Conservation (phyloP, 2,797 vertebrate species). For the Taenioides sp. region DNA sequence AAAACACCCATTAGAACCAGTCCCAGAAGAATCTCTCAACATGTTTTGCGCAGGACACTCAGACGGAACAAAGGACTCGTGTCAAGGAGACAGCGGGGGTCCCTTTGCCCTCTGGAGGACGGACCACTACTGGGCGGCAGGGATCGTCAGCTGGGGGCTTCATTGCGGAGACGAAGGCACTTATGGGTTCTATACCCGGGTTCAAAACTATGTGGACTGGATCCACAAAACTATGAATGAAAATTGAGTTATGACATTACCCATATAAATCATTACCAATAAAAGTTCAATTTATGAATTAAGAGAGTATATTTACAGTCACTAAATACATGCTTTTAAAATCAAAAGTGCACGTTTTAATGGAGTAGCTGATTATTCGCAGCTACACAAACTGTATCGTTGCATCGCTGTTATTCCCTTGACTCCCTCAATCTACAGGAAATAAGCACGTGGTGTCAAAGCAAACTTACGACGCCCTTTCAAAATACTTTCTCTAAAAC, state of each 20-base stretch:
- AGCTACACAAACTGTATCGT: too few species aligned
- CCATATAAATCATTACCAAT: background rate
- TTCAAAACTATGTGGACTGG: slow-evolving; percentile 65
- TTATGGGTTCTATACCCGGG: slow-evolving; percentile 68
- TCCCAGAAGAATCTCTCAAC: slow-evolving; percentile 53
- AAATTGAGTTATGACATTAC: slow-evolving; percentile 33
- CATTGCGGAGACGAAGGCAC: slow-evolving; percentile 40
- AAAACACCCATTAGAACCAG: rapidly evolving
- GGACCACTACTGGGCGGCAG: slow-evolving; percentile 52
- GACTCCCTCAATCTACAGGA: too few species aligned
- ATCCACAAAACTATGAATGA: slow-evolving; percentile 61
- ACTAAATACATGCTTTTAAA: too few species aligned
- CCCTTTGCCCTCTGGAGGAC: slow-evolving; percentile 38
- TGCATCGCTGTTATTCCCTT: too few species aligned
- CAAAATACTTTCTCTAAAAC: too few species aligned
- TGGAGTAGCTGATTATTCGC: too few species aligned
- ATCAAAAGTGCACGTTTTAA: slow-evolving; percentile 64
- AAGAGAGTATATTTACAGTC: too few species aligned
- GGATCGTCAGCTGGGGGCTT: slow-evolving; percentile 70
- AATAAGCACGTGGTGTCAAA: too few species aligned
- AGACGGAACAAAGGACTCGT: slow-evolving; percentile 58
- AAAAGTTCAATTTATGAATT: too few species aligned
- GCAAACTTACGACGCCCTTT: too few species aligned
- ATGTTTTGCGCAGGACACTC: slow-evolving; percentile 72
- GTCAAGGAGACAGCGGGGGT: slow-evolving; percentile 58